Percentiles rank a stretch among this genome's conserved stretches.
These are phyloP conservation scores for Aplocera efformata DNA, from an alignment of 2,888 invertebrate species.

Conservation along the genomic window DNA sequence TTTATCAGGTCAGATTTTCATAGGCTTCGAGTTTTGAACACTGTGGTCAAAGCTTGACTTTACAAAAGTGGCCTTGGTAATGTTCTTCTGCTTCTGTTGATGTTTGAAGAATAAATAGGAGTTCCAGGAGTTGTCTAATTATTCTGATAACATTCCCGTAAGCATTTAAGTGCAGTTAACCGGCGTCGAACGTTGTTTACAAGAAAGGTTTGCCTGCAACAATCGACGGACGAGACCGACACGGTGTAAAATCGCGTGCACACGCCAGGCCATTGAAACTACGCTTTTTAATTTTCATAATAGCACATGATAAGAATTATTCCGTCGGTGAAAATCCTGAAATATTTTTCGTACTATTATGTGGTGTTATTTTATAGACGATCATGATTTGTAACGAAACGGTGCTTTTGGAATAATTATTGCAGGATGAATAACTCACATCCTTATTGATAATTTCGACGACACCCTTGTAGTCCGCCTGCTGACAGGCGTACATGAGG, in stretches of 20 bases:
- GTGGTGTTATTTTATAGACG: no score
- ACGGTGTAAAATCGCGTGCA: conserved; percentile 62
- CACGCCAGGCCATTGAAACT: conserved; percentile 34
- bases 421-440: conserved; percentile 75
- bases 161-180: conserved; percentile 30
- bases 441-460: conserved; percentile 87
- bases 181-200: conserved; percentile 48
- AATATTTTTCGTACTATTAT: neutral
- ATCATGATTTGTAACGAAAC: neutral
- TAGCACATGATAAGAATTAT: conserved; percentile 25
- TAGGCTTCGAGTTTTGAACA: no score
- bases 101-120: no score
- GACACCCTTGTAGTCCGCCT: conserved; percentile 89
- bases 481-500: conserved; percentile 96
- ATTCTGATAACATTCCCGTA: conserved; percentile 35
- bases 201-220: conserved; percentile 38
- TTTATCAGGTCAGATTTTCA: no score
- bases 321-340: conserved; percentile 1
- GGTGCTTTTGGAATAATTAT: conserved; percentile 8
- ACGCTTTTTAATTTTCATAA: conserved; percentile 51
- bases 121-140: conserved; percentile 4
- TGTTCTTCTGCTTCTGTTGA: no score
- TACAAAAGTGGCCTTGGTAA: no score
- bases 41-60: no score
- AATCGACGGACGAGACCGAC: conserved; percentile 30